Evolutionary conservation across 2,888 invertebrate species (phyloP).

Genomic region (Neoitamus cyanurus): DNA sequence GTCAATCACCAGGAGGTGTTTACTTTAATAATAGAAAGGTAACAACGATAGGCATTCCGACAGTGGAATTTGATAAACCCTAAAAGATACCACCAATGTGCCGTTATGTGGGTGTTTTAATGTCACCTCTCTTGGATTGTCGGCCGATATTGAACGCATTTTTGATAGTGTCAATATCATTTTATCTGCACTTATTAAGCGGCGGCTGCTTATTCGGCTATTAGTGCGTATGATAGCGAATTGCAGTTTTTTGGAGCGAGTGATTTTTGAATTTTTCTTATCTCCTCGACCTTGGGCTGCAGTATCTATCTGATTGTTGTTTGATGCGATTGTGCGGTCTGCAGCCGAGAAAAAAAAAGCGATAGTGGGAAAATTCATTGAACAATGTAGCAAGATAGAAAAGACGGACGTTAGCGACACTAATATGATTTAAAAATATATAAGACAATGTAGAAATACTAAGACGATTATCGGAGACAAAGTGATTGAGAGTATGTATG

Average conservation of each 20-base stretch:
- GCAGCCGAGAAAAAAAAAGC: neutral
- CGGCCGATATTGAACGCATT: neutral
- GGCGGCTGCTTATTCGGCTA: neutral
- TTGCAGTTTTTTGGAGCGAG: neutral
- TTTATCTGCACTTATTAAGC: neutral
- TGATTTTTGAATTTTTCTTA: neutral
- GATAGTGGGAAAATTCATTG: neutral
- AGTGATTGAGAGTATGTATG: neutral
- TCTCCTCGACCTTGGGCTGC: neutral
- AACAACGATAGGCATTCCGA: neutral
- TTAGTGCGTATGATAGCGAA: neutral
- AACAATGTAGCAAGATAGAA: neutral
- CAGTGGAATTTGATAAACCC: neutral
- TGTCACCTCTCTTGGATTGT: neutral
- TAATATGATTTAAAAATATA: neutral
- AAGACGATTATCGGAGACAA: neutral
- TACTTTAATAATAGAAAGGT: slow-evolving; percentile 1
- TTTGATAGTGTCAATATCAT: neutral
- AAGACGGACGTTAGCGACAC: neutral
- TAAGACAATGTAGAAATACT: neutral
- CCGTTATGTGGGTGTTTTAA: neutral
- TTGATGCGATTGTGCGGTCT: neutral
- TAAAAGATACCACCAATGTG: neutral
- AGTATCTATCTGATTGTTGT: neutral
- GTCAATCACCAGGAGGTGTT: slow-evolving; percentile 1